Conservation (phyloP, 2,797 vertebrate genomes). For the Lagodon rhomboides region DNA sequence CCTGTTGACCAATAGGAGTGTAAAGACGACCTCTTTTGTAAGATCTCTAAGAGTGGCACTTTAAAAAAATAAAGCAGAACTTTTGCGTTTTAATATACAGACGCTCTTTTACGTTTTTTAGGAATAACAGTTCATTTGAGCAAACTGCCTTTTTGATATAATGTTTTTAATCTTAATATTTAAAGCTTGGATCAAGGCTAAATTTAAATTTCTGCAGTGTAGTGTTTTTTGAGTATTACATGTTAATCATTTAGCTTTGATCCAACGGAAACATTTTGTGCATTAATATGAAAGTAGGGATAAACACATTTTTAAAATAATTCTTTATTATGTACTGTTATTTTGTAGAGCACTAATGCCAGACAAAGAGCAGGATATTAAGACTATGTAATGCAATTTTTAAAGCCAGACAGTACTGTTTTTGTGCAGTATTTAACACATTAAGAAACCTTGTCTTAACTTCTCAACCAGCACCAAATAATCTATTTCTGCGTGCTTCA, state of each 20-base stretch:
- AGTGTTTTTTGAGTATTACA: not conserved
- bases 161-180: not conserved
- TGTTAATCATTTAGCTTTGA: not conserved
- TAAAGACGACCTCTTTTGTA: not conserved
- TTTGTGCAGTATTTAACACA: conserved; percentile 2
- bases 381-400: not conserved
- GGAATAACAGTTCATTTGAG: not conserved
- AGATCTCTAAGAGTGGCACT: not conserved
- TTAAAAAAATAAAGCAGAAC: not conserved
- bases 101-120: not conserved
- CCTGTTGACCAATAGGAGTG: not conserved
- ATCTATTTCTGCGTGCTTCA: conserved; percentile 2
- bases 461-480: conserved; percentile 19
- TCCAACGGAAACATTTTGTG: conserved; percentile 11
- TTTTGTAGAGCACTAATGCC: not conserved
- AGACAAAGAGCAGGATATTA: not conserved
- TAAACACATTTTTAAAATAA: not conserved
- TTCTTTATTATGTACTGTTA: conserved; percentile 1
- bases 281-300: not conserved
- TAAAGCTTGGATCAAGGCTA: conserved; percentile 17
- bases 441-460: not conserved
- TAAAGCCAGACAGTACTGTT: not conserved
- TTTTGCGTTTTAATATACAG: not conserved
- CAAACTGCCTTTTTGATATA: not conserved
- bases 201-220: not conserved